Evolutionary conservation across 1,140 invertebrate genomes (phyloP).

Genomic region (Ceratosolen solmsi): DNA sequence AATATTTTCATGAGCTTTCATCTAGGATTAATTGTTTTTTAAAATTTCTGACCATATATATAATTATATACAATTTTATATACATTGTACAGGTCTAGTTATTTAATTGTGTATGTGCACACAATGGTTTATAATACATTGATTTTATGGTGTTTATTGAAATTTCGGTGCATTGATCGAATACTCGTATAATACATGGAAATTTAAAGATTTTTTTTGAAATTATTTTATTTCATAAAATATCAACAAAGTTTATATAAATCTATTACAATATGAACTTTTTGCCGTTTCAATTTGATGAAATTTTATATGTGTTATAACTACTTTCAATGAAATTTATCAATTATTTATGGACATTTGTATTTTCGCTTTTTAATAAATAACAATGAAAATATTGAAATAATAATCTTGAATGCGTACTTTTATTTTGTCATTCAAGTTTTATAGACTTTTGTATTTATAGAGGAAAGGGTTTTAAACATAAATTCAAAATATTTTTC

Average conservation of each 20-base stretch:
- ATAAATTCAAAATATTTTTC: too few species aligned
- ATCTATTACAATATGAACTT: background rate
- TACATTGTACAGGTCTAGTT: background rate
- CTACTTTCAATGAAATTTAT: background rate
- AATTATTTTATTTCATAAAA: background rate
- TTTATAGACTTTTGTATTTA: background rate
- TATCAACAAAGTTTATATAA: background rate
- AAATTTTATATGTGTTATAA: background rate
- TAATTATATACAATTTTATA: background rate
- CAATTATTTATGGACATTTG: background rate
- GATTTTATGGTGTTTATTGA: too few species aligned
- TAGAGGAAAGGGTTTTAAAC: too few species aligned
- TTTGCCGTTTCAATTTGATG: background rate
- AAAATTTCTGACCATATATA: background rate
- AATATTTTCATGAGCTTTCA: background rate
- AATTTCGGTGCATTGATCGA: background rate
- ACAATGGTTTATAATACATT: too few species aligned
- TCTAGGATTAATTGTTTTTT: background rate
- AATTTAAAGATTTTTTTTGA: too few species aligned
- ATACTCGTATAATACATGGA: too few species aligned
- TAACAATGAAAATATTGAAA: background rate
- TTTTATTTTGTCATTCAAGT: background rate
- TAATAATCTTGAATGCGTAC: background rate
- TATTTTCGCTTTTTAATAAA: background rate
- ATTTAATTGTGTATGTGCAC: too few species aligned